phyloP scores from a whole-genome alignment of 2,113 vertebrate genomes.

The Oryctolagus cuniculus region mOryCun1.1 NC_091443.1:21062501-21063000 shows the following conservation, averaged over 20 bases:
- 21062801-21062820: neutral
- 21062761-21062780: neutral
- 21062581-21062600: constrained; percentile 5
- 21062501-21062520: neutral
- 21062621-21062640: neutral
- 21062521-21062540: constrained; percentile 6
- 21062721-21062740: neutral
- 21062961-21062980: neutral
- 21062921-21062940: neutral
- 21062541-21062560: constrained; percentile 27
- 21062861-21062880: constrained; percentile 33
- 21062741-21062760: neutral
- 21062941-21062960: neutral
- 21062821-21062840: constrained; percentile 45
- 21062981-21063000: neutral
- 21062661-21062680: constrained; percentile 21
- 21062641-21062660: neutral
- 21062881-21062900: neutral
- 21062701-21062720: neutral
- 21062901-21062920: neutral
- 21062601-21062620: constrained; percentile 24
- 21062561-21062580: constrained; percentile 30
- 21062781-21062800: neutral
- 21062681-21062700: neutral
- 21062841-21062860: neutral